Conservation (phyloP, 2,797 vertebrate genomes). For the Nannoperca australis region DNA sequence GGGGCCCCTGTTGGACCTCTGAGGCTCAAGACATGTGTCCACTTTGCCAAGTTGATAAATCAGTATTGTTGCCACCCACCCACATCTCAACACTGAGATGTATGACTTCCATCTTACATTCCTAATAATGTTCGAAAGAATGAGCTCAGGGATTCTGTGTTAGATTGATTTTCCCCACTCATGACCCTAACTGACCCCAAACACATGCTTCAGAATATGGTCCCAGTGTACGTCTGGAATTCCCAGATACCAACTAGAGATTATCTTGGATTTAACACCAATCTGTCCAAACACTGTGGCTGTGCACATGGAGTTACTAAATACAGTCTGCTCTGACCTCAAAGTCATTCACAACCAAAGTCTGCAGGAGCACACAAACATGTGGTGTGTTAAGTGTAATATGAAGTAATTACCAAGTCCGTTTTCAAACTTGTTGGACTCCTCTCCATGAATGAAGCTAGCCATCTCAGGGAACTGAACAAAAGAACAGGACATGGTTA, state of each 20-base stretch:
- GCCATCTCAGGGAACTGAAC: conserved; percentile 86
- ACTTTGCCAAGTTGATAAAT: neutral
- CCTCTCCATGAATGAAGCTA: conserved; percentile 86
- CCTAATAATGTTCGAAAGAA: neutral
- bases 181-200: neutral
- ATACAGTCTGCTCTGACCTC: neutral
- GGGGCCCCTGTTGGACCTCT: neutral
- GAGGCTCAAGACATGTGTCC: neutral
- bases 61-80: neutral
- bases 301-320: no score
- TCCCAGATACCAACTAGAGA: neutral
- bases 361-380: neutral
- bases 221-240: neutral
- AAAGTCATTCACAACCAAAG: neutral
- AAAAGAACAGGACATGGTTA: conserved; percentile 22
- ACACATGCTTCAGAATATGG: neutral
- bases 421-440: conserved; percentile 90
- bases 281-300: no score
- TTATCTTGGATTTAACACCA: no score
- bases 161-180: neutral
- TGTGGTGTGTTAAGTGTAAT: neutral
- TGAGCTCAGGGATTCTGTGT: neutral
- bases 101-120: neutral
- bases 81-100: neutral
- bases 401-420: conserved; percentile 81